Evolutionary conservation across 2,888 invertebrate genomes (phyloP).

Genomic region (Dolichomitus sp.): DNA sequence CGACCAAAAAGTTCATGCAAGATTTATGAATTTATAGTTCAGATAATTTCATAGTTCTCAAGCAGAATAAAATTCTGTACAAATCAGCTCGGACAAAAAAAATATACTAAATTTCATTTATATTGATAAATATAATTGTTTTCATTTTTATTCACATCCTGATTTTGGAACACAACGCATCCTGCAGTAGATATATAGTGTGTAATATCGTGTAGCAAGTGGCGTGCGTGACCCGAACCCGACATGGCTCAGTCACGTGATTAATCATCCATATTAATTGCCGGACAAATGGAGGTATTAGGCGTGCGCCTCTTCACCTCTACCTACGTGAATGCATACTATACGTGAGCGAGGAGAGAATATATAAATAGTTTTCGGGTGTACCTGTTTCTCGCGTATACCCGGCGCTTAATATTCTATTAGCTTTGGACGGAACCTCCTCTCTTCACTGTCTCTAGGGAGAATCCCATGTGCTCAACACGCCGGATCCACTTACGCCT

Average conservation of each 20-base stretch:
- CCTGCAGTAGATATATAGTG: background rate
- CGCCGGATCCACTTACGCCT: conserved; percentile 35
- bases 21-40: no score
- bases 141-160: background rate
- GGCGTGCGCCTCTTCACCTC: conserved; percentile 46
- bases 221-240: conserved; percentile 67
- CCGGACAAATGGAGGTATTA: conserved; percentile 80
- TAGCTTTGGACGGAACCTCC: conserved; percentile 52
- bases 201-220: conserved; percentile 2
- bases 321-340: conserved; percentile 7
- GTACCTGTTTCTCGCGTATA: conserved; percentile 29
- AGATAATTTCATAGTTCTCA: no score
- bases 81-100: no score
- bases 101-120: background rate
- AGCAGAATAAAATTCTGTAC: no score
- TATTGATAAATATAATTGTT: background rate
- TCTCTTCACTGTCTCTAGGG: background rate
- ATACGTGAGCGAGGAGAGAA: conserved; percentile 29
- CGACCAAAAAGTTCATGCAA: no score
- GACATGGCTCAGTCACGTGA: conserved; percentile 71
- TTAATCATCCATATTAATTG: conserved; percentile 82
- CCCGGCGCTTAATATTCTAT: conserved; percentile 75
- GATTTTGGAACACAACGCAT: background rate
- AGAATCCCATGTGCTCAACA: conserved; percentile 27
- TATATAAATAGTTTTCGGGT: conserved; percentile 48